Evolutionary conservation across 1,140 invertebrate species (phyloP).

Genomic region (Bombus cullumanus): DNA sequence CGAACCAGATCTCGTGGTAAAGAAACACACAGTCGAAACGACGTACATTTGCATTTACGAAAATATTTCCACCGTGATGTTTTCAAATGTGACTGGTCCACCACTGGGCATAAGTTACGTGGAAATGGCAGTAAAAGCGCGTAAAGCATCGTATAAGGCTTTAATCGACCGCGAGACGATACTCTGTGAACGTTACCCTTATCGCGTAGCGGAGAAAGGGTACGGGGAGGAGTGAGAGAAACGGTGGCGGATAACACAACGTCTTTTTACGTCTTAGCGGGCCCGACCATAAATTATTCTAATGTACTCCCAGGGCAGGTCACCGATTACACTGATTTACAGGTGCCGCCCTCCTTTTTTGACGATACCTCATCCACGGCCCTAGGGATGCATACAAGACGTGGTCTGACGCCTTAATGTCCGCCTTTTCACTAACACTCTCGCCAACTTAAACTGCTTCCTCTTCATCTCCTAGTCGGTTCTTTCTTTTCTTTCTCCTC

Average conservation of each 20-base stretch:
- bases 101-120: not conserved
- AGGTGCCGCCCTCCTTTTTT: slow-evolving; percentile 70
- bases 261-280: slow-evolving; percentile 64
- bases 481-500: not conserved
- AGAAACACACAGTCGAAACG: not conserved
- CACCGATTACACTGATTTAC: slow-evolving; percentile 74
- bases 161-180: slow-evolving; percentile 5
- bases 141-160: not conserved
- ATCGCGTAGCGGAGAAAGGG: not conserved
- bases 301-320: slow-evolving; percentile 71
- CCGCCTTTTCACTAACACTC: slow-evolving; percentile 68
- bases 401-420: slow-evolving; percentile 71
- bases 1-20: not conserved
- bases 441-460: slow-evolving; percentile 59
- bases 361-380: slow-evolving; percentile 71
- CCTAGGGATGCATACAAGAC: slow-evolving; percentile 73
- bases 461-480: slow-evolving; percentile 25
- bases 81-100: no score
- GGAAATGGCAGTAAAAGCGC: not conserved
- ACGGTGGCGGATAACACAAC: slow-evolving; percentile 54
- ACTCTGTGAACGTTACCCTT: not conserved
- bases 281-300: slow-evolving; percentile 68
- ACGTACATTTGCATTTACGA: not conserved
- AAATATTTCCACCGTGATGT: not conserved
- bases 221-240: not conserved